Base-by-base conservation (phyloP, 2,113 vertebrate genomes). In the Toxostoma redivivum region DNA sequence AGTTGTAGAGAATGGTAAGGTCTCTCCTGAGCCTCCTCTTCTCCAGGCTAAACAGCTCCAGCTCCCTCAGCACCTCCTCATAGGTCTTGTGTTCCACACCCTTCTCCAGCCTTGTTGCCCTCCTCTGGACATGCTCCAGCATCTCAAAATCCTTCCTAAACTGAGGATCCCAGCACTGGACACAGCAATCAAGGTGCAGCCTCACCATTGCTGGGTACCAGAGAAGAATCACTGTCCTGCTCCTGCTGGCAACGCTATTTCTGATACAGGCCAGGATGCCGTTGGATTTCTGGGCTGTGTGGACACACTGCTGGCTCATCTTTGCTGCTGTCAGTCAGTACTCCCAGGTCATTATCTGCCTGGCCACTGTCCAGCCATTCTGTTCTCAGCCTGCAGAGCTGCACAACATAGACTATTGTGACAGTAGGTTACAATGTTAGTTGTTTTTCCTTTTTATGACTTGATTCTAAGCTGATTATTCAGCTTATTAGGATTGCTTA, bases 141-240 rank as follows among this genome's bases (percentile, higher is more conserved):
- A 9, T 24, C 25, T 57, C 23, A 47, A 12, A 0, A 1, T 30
- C 50, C 25, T 66, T 66, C 31, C 21, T 22, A 18, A 50, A 35
- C 5, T 35, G 17, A 58, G 37, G 11, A 7, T 4, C 5, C 48
- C 35, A 35, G 44, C 0, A 42, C 13, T 50, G 44, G 35, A 17
- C 25, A 50, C 61, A 35, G 51, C 16, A 27, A 25, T 44, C 53
- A 8, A 31, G 14, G 17, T 44, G 17, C 0, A 1, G 17, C 44
- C 21, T 67, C 6, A 33, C 9, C 37, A 33, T 14, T 77, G 53
- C 8, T 0, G 0, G 27, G 60, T 15, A 27, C 11, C 15, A 31
- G 25, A 14, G 11, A 9, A 22, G 14, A 58, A 51, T 11, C 1
- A 8, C 62, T 7, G 7, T 33, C 11, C 31, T 15, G 9, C 2